Percentiles rank a stretch among this genome's conserved stretches.
Conservation (phyloP, 2,888 invertebrate species). For the Glomeris marginata region DNA sequence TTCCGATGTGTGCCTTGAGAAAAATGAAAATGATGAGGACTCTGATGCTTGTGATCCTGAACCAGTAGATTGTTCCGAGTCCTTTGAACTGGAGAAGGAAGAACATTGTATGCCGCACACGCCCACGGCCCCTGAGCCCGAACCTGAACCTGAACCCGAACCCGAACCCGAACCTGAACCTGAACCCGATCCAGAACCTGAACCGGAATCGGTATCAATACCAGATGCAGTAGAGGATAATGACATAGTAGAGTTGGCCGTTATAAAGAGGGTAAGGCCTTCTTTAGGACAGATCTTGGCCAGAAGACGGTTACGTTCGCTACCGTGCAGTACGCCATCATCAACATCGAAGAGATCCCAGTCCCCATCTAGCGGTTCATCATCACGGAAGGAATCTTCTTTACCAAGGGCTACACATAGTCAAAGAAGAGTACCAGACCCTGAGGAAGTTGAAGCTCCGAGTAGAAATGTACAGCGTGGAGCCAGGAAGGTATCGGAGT, state of each 20-base stretch:
- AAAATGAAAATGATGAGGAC: slow-evolving; percentile 5
- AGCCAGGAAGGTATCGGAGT: not conserved
- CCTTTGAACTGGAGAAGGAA: no score
- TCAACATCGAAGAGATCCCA: slow-evolving; percentile 3
- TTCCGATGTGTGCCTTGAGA: slow-evolving; percentile 14
- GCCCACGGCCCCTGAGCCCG: no score
- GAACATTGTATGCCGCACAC: no score
- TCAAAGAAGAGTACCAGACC: not conserved
- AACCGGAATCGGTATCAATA: slow-evolving; percentile 1
- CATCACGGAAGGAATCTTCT: no score
- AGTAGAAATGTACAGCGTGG: slow-evolving; percentile 3
- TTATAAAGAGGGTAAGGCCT: slow-evolving; percentile 6
- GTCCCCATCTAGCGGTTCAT: not conserved
- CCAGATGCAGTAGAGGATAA: slow-evolving; percentile 15
- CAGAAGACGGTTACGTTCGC: not conserved
- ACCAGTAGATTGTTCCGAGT: no score
- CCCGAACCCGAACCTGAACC: not conserved
- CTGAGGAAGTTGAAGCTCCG: slow-evolving; percentile 15
- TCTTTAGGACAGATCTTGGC: not conserved
- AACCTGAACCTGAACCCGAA: no score
- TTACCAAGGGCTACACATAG: no score
- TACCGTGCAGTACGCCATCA: slow-evolving; percentile 3
- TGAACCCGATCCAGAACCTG: slow-evolving; percentile 1
- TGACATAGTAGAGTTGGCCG: slow-evolving; percentile 13
- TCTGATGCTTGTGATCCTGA: not conserved